Base-by-base conservation (phyloP, 2,888 invertebrate genomes). In the Syrista parreyssii region DNA sequence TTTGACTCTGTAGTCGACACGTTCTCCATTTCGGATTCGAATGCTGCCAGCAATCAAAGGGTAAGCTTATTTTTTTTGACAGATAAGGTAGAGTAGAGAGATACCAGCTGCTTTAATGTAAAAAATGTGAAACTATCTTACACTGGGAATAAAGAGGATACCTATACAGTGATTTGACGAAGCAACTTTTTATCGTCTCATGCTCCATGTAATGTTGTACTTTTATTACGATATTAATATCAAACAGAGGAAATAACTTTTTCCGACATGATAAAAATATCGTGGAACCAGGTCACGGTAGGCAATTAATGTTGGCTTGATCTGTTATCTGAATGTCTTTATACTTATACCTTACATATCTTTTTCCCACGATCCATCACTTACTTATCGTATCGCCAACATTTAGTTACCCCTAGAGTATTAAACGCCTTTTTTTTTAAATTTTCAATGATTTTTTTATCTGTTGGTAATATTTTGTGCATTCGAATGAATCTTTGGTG, bases 1-100 rank as follows among this genome's bases (percentile, higher is more conserved):
- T 94, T 94, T 88, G 94, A 94, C 89, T 94, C 94, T 12, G 92
- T 93, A 84, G 94, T 94, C 85, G 94, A 94, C 87, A 94, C 94
- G 33, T 94, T 93, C 86, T 94, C 94, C 78, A 93, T 94, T 84
- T 93, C 94, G 72, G 94, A 94, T 84, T 92, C 90, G 85, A 92
- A 91, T 79, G 87, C 88, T 68, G 86, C 90, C 82, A 90, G 89
- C 33, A 77, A 75, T 78, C 87, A 88, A 81, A 88, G 92, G 92
- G 92, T 92, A 92, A 92, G 74, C n/a, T 34, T 33, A 71, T 15
- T 71, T 12, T 71, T 12, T 71, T 71, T 71, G 15, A n/a, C 30
- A 71, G 11, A 33, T 31, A 11, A 71, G 23, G 12, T 71, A 71
- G 23, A 9, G 23, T 23, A 55, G 23, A 55, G 2, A 55, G 1